Conservation (phyloP, 2,113 vertebrate genomes). For the Paraplagusia blochii region DNA sequence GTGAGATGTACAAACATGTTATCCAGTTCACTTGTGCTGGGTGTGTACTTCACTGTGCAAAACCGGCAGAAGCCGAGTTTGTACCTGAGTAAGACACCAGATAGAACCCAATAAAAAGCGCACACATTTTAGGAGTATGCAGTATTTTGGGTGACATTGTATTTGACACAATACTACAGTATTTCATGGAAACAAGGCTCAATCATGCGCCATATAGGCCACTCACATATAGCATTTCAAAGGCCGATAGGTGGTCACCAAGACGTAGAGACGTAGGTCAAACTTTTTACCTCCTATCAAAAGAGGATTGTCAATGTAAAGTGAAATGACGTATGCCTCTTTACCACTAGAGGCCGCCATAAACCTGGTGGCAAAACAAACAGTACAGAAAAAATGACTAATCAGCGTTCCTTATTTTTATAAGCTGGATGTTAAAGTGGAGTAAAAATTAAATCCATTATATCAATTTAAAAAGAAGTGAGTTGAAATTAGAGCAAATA, state of each 20-base stretch:
- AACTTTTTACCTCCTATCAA: slow-evolving; percentile 97
- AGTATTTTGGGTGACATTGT: neutral
- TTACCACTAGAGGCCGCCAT: slow-evolving; percentile 85
- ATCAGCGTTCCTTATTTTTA: neutral
- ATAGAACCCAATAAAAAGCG: neutral
- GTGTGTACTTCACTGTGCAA: slow-evolving; percentile 97
- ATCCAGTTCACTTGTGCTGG: slow-evolving; percentile 94
- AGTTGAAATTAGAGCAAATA: neutral
- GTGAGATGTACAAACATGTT: slow-evolving; percentile 99
- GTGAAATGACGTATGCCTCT: slow-evolving; percentile 96
- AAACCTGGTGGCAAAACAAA: slow-evolving; percentile 75
- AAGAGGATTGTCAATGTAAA: slow-evolving; percentile 93
- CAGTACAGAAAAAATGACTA: neutral
- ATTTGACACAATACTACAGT: neutral
- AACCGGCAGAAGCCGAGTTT: slow-evolving; percentile 96
- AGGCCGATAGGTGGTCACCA: slow-evolving; percentile 92
- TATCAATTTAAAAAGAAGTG: neutral
- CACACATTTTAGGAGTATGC: too few relatives aligned
- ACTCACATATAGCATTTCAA: slow-evolving; percentile 97
- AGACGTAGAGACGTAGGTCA: slow-evolving; percentile 92
- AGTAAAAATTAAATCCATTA: too few relatives aligned
- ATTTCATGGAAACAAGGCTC: too few relatives aligned
- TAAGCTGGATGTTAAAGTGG: neutral
- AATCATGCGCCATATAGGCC: too few relatives aligned
- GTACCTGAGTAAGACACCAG: slow-evolving; percentile 77